Conservation (phyloP, 35 echinoderm and acorn worm species). For the Hemicentrotus pulcherrimus region DNA sequence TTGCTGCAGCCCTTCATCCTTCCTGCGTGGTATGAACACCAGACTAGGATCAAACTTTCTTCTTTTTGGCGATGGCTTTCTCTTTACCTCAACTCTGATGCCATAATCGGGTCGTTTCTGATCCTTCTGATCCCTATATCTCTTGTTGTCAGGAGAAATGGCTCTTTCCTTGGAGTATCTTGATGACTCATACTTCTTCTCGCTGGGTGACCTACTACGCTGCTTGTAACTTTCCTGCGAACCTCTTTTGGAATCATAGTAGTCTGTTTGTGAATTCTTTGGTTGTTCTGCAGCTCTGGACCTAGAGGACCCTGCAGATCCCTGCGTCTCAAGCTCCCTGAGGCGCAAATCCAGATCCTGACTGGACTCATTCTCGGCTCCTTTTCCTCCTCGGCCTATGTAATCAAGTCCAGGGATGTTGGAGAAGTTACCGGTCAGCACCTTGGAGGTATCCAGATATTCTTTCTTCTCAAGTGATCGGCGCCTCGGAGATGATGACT, state of each 20-base stretch:
- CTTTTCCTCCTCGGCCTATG: background rate
- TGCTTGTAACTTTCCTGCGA: background rate
- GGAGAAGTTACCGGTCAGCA: conserved; percentile 19
- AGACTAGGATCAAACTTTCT: conserved; percentile 53
- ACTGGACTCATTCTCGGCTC: background rate
- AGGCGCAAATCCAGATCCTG: conserved; percentile 39
- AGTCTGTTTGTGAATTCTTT: conserved; percentile 5
- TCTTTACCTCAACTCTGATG: conserved; percentile 8
- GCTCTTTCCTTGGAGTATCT: conserved; percentile 37
- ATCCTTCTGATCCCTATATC: conserved; percentile 26
- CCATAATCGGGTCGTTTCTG: background rate
- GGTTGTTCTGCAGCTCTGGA: conserved; percentile 16
- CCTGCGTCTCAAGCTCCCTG: conserved; percentile 1
- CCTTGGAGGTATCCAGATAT: conserved; percentile 29
- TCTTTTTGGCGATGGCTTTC: conserved; percentile 22
- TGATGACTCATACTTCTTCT: conserved; percentile 23
- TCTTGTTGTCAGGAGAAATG: background rate
- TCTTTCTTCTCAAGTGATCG: conserved; percentile 22
- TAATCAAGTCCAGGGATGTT: conserved; percentile 36
- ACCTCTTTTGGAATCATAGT: background rate
- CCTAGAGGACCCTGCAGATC: background rate
- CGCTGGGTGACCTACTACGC: background rate
- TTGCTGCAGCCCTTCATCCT: conserved; percentile 49
- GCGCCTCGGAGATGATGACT: conserved; percentile 10
- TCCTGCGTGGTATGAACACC: conserved; percentile 53